Evolutionary conservation across 2,113 vertebrate genomes (phyloP).

Genomic region (Notarius quadriscutis): DNA sequence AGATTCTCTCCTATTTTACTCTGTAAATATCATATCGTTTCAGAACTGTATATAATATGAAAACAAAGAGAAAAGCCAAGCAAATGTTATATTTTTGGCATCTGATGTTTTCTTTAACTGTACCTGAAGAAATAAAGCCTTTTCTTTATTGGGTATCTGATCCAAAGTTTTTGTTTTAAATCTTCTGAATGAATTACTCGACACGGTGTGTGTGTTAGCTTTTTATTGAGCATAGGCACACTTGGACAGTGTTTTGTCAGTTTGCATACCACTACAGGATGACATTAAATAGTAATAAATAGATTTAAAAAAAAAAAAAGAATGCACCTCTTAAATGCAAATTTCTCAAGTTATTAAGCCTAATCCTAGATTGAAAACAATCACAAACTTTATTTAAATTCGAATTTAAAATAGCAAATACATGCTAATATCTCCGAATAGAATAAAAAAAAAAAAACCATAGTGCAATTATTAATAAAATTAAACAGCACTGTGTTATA

Average conservation of each 20-base stretch:
- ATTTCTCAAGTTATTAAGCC: constrained; percentile 15
- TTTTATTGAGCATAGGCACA: constrained; percentile 54
- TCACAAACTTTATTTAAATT: no score
- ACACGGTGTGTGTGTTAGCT: not conserved
- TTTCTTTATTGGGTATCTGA: constrained; percentile 68
- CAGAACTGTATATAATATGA: constrained; percentile 79
- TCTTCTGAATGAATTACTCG: not conserved
- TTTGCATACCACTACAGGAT: constrained; percentile 63
- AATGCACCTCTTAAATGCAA: constrained; percentile 3
- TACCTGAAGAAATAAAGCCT: constrained; percentile 77
- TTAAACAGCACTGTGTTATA: no score
- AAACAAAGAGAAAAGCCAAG: constrained; percentile 75
- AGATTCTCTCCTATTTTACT: constrained; percentile 58
- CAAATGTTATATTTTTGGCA: constrained; percentile 83
- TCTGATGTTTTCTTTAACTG: constrained; percentile 79
- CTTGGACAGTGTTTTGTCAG: constrained; percentile 58
- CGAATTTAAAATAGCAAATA: no score
- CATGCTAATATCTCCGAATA: no score
- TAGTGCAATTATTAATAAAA: no score
- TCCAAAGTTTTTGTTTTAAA: not conserved
- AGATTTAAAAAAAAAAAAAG: not conserved
- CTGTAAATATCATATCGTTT: constrained; percentile 77
- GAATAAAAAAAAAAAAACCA: no score
- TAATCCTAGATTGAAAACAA: constrained; percentile 8
- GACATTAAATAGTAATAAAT: constrained; percentile 60